Conservation (phyloP, 2,113 vertebrate species). For the Apaloderma vittatum region DNA sequence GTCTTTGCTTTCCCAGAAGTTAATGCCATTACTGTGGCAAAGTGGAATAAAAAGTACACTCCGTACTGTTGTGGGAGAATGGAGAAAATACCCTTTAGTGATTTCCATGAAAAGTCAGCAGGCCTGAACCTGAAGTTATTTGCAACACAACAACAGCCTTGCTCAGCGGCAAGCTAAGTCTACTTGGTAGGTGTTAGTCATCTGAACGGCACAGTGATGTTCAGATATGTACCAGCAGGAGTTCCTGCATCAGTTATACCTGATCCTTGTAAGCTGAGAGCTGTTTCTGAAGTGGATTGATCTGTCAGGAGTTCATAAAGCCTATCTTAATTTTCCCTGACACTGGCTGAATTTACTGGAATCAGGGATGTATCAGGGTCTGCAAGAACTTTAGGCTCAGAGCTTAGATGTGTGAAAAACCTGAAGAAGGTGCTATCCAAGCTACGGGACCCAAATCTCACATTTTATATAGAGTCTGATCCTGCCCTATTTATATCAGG, state of each 20-base stretch:
- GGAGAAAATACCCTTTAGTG: neutral
- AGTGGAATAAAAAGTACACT: neutral
- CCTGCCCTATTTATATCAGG: neutral
- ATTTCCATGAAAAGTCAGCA: neutral
- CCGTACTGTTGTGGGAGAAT: neutral
- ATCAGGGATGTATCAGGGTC: neutral
- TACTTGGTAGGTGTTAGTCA: neutral
- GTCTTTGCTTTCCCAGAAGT: constrained; percentile 28
- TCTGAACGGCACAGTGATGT: neutral
- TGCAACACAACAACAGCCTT: neutral
- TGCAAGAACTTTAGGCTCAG: neutral
- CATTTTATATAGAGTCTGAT: neutral
- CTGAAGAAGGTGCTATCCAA: neutral
- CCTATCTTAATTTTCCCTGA: neutral
- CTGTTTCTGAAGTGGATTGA: neutral
- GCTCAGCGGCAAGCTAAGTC: neutral
- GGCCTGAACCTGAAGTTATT: neutral
- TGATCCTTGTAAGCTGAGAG: neutral
- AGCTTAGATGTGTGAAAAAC: neutral
- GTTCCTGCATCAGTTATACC: neutral
- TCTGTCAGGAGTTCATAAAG: neutral
- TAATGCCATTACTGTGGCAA: constrained; percentile 31
- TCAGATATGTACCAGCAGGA: neutral
- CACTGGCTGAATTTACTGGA: neutral
- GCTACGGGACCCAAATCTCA: neutral